These are phyloP conservation scores for Sipha flava DNA, from an alignment of 1,140 invertebrate species.

Conservation along the genomic window DNA sequence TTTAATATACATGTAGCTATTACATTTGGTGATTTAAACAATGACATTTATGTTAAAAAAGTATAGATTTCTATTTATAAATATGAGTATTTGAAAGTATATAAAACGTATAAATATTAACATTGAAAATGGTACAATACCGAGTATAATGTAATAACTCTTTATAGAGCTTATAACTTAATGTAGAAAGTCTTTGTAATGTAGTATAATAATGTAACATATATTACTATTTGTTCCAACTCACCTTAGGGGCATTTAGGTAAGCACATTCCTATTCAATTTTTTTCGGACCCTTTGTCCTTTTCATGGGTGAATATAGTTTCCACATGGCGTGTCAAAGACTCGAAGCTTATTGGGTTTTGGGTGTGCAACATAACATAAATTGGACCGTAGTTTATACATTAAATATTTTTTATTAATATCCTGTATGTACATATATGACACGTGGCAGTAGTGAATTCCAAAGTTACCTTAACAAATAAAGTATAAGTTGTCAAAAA, in stretches of 20 bases:
- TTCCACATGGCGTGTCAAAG: slow-evolving; percentile 21
- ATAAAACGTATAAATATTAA: background rate
- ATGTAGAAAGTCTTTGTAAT: background rate
- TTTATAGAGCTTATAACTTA: background rate
- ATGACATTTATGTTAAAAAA: too few relatives aligned
- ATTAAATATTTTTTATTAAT: slow-evolving; percentile 25
- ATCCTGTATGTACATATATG: background rate
- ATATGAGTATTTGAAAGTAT: too few relatives aligned
- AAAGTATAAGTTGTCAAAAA: background rate
- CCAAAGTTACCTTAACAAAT: background rate
- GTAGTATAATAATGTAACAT: background rate
- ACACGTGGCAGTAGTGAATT: background rate
- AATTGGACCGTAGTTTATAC: background rate
- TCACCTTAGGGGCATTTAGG: background rate
- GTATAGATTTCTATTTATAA: too few relatives aligned
- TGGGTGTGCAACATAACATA: background rate
- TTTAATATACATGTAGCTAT: too few relatives aligned
- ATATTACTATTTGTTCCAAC: background rate
- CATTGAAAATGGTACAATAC: background rate
- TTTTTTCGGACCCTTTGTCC: slow-evolving; percentile 8
- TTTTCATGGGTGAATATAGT: slow-evolving; percentile 12
- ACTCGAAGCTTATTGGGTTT: slow-evolving; percentile 7
- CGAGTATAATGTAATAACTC: background rate
- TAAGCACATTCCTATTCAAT: slow-evolving; percentile 12
- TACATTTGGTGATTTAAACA: too few relatives aligned